These are phyloP conservation scores for Bombylius major DNA, from an alignment of 2,888 invertebrate species.

Conservation along the genomic window DNA sequence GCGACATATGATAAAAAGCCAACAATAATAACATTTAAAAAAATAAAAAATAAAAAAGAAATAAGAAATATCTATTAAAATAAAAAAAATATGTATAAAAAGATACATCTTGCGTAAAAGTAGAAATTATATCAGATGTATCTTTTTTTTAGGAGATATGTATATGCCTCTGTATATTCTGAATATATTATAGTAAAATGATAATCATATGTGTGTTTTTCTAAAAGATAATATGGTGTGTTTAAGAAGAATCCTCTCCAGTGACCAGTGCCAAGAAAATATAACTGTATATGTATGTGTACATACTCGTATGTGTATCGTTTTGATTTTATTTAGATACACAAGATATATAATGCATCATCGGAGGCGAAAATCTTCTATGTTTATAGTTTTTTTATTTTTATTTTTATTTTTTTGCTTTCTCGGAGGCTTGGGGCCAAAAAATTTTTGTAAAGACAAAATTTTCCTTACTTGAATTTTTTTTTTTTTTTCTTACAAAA, in stretches of 20 bases:
- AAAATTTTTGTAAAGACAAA: not conserved
- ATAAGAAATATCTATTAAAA: not conserved
- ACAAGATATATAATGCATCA: too few relatives aligned
- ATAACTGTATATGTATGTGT: not conserved
- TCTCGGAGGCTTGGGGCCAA: conserved; percentile 1
- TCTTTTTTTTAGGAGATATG: not conserved
- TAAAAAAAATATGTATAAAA: too few relatives aligned
- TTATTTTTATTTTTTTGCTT: not conserved
- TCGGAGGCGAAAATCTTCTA: not conserved
- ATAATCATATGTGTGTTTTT: too few relatives aligned
- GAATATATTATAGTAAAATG: too few relatives aligned
- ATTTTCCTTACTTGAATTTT: not conserved
- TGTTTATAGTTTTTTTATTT: not conserved
- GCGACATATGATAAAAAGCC: conserved; percentile 9
- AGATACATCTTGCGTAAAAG: not conserved
- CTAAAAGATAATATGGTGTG: too few relatives aligned
- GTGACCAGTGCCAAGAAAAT: conserved; percentile 11
- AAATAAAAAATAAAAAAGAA: not conserved
- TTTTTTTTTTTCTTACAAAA: not conserved
- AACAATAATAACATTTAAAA: conserved; percentile 1
- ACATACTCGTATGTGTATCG: too few relatives aligned
- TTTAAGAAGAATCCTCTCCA: conserved; percentile 3
- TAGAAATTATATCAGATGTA: not conserved
- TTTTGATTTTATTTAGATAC: too few relatives aligned
- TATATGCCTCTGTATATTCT: not conserved